A percentile compares a stretch with the other conserved stretches of the same genome.
Evolutionary conservation across 2,888 invertebrate genomes (phyloP).

Genomic region (Epiblema foenella): DNA sequence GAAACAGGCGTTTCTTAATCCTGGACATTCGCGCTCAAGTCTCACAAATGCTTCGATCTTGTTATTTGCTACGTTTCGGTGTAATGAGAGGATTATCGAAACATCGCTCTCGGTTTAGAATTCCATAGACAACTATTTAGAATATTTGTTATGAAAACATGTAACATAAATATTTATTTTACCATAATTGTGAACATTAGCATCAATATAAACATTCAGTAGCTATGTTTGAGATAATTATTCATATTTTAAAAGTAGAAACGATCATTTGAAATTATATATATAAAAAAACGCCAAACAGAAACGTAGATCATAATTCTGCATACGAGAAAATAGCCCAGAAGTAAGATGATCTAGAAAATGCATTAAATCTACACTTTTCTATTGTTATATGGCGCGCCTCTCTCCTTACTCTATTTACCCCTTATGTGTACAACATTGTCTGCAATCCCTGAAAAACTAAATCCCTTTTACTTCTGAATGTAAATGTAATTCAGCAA

Average conservation of each 20-base stretch:
- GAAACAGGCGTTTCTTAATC: no score
- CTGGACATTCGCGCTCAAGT: no score
- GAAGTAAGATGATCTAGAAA: no score
- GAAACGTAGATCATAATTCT: no score
- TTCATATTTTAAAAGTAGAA: no score
- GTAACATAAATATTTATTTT: not conserved
- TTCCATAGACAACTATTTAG: not conserved
- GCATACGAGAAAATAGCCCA: no score
- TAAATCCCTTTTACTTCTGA: constrained; percentile 9
- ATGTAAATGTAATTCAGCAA: constrained; percentile 16
- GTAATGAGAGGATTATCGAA: constrained; percentile 11
- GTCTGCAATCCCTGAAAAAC: not conserved
- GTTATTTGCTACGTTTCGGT: constrained; percentile 18
- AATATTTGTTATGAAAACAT: not conserved
- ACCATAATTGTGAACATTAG: not conserved
- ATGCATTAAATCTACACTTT: no score
- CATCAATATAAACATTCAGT: not conserved
- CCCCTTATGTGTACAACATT: not conserved
- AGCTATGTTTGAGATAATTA: no score
- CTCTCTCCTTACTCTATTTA: not conserved
- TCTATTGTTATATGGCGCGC: no score
- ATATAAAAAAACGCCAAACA: no score
- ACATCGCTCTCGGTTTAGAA: constrained; percentile 11
- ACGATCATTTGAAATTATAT: no score
- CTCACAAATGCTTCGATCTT: not conserved